These are phyloP conservation scores for Cephus sareptanus DNA, from an alignment of 2,888 invertebrate species.

Conservation along the genomic window DNA sequence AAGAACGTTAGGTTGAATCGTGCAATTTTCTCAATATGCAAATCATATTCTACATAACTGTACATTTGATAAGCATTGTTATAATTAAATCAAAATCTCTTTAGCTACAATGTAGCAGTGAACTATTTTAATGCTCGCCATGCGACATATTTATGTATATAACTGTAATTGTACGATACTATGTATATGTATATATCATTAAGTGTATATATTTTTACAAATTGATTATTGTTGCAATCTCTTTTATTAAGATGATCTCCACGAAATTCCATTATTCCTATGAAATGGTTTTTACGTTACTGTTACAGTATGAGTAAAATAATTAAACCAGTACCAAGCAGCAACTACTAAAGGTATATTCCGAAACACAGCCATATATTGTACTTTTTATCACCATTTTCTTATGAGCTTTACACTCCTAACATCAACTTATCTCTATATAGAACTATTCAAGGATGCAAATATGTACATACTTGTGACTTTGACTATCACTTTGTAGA, in stretches of 20 bases:
- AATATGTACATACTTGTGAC: neutral
- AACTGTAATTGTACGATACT: neutral
- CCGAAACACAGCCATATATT: neutral
- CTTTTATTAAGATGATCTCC: neutral
- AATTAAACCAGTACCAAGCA: neutral
- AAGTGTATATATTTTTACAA: neutral
- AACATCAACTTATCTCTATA: neutral
- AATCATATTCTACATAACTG: neutral
- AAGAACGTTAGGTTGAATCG: neutral
- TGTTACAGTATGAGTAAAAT: neutral
- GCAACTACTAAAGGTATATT: neutral
- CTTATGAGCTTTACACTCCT: neutral
- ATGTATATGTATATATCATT: neutral
- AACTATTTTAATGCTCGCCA: neutral
- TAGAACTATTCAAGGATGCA: neutral
- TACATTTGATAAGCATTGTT: neutral
- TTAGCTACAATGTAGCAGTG: neutral
- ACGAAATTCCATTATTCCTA: neutral
- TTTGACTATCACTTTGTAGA: neutral
- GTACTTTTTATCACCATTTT: neutral
- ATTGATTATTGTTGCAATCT: neutral
- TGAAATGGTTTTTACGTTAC: neutral
- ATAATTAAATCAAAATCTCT: neutral
- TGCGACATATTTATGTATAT: neutral
- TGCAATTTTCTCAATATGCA: neutral